These are phyloP conservation scores for Dugesia japonica DNA, from an alignment of 2,888 invertebrate species.

Conservation along the genomic window DNA sequence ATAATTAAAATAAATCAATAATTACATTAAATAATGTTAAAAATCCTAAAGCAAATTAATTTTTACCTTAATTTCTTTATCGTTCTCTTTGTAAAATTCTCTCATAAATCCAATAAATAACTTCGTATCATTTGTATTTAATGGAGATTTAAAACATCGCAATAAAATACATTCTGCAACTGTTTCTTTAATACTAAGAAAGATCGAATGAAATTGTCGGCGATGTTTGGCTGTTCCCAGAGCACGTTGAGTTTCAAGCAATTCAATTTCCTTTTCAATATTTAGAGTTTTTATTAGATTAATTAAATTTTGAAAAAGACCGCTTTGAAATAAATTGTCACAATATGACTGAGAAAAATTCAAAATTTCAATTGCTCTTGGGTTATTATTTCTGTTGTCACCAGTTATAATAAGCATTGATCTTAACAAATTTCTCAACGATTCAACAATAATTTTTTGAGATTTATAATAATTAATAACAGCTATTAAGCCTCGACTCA, in stretches of 20 bases:
- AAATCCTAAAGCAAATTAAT: no score
- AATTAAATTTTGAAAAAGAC: conserved; percentile 56
- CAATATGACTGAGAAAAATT: conserved; percentile 61
- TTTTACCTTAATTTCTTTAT: no score
- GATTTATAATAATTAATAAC: conserved; percentile 84
- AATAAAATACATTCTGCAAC: conserved; percentile 63
- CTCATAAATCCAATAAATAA: conserved; percentile 2
- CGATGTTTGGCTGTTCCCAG: conserved; percentile 71
- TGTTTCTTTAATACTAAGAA: conserved; percentile 59
- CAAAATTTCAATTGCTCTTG: conserved; percentile 52
- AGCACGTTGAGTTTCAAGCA: conserved; percentile 69
- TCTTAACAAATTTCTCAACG: conserved; percentile 52
- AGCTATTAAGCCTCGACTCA: conserved; percentile 75
- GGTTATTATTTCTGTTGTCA: no score
- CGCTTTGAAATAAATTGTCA: conserved; percentile 55
- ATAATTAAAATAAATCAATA: no score
- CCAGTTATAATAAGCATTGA: conserved; percentile 48
- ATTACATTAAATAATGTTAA: no score
- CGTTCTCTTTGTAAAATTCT: neutral
- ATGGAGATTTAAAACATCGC: conserved; percentile 61
- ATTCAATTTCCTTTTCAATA: conserved; percentile 56
- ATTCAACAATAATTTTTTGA: conserved; percentile 60
- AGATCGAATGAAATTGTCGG: conserved; percentile 58
- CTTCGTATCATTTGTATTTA: conserved; percentile 46
- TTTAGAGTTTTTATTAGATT: conserved; percentile 49